Evolutionary conservation across 2,113 vertebrate species (phyloP).

Genomic region (Cinclus mexicanus): DNA sequence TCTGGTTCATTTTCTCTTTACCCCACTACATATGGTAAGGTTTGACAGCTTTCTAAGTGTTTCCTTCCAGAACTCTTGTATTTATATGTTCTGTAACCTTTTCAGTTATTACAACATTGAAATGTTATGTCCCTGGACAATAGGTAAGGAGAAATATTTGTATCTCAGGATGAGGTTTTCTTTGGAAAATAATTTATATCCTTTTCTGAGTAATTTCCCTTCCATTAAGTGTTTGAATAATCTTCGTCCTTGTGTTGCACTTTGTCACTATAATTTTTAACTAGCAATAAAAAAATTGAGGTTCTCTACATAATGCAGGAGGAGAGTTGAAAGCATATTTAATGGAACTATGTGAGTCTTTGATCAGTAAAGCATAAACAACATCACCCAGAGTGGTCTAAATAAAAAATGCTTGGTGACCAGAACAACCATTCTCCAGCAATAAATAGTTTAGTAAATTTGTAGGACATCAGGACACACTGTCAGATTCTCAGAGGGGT

Average conservation of each 20-base stretch:
- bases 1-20: slow-evolving; percentile 93
- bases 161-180: background rate
- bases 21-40: slow-evolving; percentile 90
- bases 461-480: background rate
- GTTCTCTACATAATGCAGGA: background rate
- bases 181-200: background rate
- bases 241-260: background rate
- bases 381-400: background rate
- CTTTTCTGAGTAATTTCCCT: background rate
- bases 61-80: background rate
- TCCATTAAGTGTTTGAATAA: background rate
- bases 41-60: background rate
- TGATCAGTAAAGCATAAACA: background rate
- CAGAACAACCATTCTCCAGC: background rate
- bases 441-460: background rate
- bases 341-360: background rate
- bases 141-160: background rate
- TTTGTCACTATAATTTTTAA: background rate
- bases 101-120: background rate
- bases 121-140: background rate
- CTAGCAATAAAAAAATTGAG: background rate
- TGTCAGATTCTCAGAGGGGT: background rate
- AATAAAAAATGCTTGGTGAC: background rate
- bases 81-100: background rate
- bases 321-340: background rate